Conservation (phyloP, 2,888 invertebrate species). For the Drosophila fulvimacula region DNA sequence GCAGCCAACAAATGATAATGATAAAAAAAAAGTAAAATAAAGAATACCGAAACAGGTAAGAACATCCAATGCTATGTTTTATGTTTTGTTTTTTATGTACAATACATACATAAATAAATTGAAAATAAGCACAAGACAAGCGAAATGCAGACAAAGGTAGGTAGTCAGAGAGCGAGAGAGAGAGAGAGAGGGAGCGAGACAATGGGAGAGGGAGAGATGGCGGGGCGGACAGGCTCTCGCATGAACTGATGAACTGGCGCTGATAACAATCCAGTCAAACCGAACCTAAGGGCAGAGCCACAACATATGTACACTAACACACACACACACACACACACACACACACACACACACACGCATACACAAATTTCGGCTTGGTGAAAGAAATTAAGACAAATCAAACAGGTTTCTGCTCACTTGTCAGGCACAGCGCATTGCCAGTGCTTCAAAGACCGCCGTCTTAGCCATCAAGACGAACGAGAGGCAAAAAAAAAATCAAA, state of each 20-base stretch:
- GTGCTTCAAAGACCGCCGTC: conserved; percentile 40
- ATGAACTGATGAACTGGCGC: conserved; percentile 58
- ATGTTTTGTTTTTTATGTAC: conserved; percentile 19
- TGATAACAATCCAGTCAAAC: conserved; percentile 44
- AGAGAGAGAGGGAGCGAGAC: background rate
- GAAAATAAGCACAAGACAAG: conserved; percentile 39
- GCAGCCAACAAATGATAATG: conserved; percentile 66
- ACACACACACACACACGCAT: conserved; percentile 4
- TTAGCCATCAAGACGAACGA: background rate
- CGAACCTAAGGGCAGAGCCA: conserved; percentile 15
- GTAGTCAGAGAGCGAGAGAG: background rate
- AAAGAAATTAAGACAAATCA: conserved; percentile 74
- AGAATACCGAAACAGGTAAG: conserved; percentile 60
- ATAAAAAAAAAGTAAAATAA: conserved; percentile 56
- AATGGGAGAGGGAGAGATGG: background rate
- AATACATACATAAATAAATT: conserved; percentile 35
- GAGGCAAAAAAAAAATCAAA: background rate
- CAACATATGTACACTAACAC: conserved; percentile 3
- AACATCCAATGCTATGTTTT: conserved; percentile 61
- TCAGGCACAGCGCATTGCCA: conserved; percentile 25
- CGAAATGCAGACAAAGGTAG: conserved; percentile 19
- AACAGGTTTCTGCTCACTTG: conserved; percentile 60
- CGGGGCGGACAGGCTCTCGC: conserved; percentile 34
- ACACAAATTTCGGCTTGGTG: conserved; percentile 45
- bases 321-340: conserved; percentile 5